Conservation (phyloP, 2,797 vertebrate genomes). For the Rhadinocentrus ornatus region DNA sequence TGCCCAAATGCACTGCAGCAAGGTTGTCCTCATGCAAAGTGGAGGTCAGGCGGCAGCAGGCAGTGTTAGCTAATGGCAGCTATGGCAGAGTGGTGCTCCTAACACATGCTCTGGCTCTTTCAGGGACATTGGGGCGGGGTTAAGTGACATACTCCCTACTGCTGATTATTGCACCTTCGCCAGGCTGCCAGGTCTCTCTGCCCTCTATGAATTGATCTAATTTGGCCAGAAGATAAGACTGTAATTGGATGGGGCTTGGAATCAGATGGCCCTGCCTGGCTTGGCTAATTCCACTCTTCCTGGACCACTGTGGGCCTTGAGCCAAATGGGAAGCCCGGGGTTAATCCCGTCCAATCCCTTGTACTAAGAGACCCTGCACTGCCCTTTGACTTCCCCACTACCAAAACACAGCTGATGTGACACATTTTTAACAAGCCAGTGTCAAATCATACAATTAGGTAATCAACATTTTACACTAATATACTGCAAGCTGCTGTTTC, state of each 20-base stretch:
- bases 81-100: constrained; percentile 59
- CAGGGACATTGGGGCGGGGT: constrained; percentile 63
- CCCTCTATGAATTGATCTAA: constrained; percentile 82
- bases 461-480: constrained; percentile 38
- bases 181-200: constrained; percentile 74
- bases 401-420: constrained; percentile 60
- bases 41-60: constrained; percentile 69
- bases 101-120: constrained; percentile 75
- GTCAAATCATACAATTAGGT: constrained; percentile 62
- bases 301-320: constrained; percentile 72
- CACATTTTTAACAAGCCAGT: constrained; percentile 54
- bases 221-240: constrained; percentile 84
- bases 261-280: constrained; percentile 81
- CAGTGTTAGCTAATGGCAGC: constrained; percentile 65
- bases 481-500: neutral
- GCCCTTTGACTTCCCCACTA: constrained; percentile 54
- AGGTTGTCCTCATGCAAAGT: constrained; percentile 69
- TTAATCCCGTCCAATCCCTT: constrained; percentile 87
- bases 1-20: constrained; percentile 65
- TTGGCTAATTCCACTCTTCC: constrained; percentile 85
- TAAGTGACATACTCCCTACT: constrained; percentile 72
- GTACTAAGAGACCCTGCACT: constrained; percentile 40
- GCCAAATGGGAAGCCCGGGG: constrained; percentile 80
- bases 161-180: constrained; percentile 79
- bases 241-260: constrained; percentile 87